These are phyloP conservation scores for Grapholita molesta DNA, from an alignment of 1,140 invertebrate genomes.

Conservation along the genomic window DNA sequence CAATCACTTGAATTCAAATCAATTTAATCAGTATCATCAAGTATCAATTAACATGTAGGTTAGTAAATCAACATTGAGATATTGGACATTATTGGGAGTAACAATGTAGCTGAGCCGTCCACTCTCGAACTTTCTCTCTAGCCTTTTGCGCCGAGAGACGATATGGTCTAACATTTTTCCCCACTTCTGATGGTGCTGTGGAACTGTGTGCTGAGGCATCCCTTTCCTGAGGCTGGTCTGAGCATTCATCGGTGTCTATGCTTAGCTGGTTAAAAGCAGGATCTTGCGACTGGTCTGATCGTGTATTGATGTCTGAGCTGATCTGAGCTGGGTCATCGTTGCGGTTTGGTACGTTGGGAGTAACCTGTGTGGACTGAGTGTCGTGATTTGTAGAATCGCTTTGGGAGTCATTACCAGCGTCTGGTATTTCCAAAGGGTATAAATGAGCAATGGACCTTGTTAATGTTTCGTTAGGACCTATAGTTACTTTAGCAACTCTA, in stretches of 20 bases:
- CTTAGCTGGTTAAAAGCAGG: not conserved
- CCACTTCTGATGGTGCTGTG: not conserved
- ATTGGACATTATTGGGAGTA: not conserved
- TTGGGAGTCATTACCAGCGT: not conserved
- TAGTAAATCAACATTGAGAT: not conserved
- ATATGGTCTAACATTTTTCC: not conserved
- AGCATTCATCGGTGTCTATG: not conserved
- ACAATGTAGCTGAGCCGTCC: not conserved
- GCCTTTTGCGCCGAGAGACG: not conserved
- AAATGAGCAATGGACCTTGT: conserved; percentile 1
- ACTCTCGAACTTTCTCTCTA: not conserved
- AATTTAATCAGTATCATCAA: not conserved
- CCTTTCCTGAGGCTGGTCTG: not conserved
- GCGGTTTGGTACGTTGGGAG: not conserved
- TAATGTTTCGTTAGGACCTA: not conserved
- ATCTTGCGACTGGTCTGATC: not conserved
- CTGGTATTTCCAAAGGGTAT: conserved; percentile 6
- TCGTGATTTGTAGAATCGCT: not conserved
- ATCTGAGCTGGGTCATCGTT: not conserved
- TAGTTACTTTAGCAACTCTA: conserved; percentile 16
- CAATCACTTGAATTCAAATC: not conserved
- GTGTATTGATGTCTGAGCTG: no score
- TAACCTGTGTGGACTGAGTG: not conserved
- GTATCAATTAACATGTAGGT: no score
- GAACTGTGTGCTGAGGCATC: not conserved